Base-by-base conservation (phyloP, 1,140 invertebrate species). In the Cyclina sinensis region DNA sequence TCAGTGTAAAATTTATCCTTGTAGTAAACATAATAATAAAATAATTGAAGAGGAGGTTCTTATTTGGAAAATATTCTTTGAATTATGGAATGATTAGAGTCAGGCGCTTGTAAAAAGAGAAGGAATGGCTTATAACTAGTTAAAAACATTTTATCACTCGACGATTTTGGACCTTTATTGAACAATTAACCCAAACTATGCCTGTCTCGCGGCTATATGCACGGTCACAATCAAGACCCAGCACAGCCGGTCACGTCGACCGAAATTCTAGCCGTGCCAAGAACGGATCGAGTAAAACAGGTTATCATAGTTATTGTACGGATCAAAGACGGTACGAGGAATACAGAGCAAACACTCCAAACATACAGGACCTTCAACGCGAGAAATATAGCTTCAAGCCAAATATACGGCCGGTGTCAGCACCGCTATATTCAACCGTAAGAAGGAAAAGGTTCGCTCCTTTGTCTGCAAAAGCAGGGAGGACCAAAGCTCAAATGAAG, bases 341-440 rank as follows among this genome's bases (percentile, higher is more conserved):
- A 14, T 43, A 16, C 16, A 46, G 37, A 46, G 39, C 39, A n/a
- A 12, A 5, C n/a, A 74, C 70, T 27, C 70, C 70, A 5, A 48
- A 7, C 24, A 46, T n/a, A 46, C 70, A 74, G n/a, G 70, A 74
- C 39, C 37, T 43, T 7, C 39, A 74, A 48, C 70, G 70, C 0
- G 39, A 74, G 24, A 74, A 74, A 48, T 74, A 74, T 46, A 43
- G 37, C 7, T 74, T 74, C 37, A 46, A 74, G 7, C 24, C 70
- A 16, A 24, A 1, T 48, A 48, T 74, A 39, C 5, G 70, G 24
- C 70, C 70, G 18, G 9, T 12, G 12, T 74, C 70, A 24, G 70
- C 70, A 12, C 70, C 70, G n/a, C 37, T 24, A 2, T 21, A 11
- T 37, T 4, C 5, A 35, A 9, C 0, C 3, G 3, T 18, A 3